These are phyloP conservation scores for Tragelaphus strepsiceros DNA, from an alignment of 2,113 vertebrate genomes.

Conservation along the genomic window DNA sequence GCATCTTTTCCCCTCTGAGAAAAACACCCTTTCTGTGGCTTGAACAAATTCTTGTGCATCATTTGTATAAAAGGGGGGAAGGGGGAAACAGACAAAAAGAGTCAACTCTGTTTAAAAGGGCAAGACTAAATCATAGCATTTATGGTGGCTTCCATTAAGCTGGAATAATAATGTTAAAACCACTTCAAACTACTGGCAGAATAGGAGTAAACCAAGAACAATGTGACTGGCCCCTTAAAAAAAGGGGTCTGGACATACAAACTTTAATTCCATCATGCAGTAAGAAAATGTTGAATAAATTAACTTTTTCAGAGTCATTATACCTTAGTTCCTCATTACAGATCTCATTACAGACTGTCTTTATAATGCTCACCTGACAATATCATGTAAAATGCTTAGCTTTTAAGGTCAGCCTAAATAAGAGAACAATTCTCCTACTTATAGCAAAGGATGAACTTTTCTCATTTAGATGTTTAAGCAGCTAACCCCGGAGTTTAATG, in stretches of 20 bases:
- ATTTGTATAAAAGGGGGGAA: neutral
- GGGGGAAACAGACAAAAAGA: conserved; percentile 45
- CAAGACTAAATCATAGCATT: conserved; percentile 51
- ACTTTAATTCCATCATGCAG: conserved; percentile 69
- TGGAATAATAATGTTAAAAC: conserved; percentile 53
- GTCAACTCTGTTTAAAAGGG: conserved; percentile 67
- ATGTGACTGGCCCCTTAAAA: conserved; percentile 43
- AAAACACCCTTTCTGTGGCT: neutral
- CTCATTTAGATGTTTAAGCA: conserved; percentile 83
- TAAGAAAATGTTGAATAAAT: conserved; percentile 78
- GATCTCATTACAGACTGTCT: conserved; percentile 83
- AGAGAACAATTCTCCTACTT: conserved; percentile 83
- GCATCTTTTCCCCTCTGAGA: neutral
- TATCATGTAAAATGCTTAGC: conserved; percentile 73
- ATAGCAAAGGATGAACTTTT: conserved; percentile 83
- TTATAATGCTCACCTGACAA: conserved; percentile 82
- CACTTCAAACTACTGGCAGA: conserved; percentile 40
- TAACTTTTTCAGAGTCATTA: conserved; percentile 82
- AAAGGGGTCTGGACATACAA: conserved; percentile 50
- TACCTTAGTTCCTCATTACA: conserved; percentile 82
- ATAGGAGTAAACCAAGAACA: conserved; percentile 48
- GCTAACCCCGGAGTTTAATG: conserved; percentile 85
- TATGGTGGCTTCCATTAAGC: conserved; percentile 59
- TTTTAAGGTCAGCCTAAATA: conserved; percentile 83
- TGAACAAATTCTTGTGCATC: conserved; percentile 28